Conservation (phyloP, 2,888 invertebrate genomes). For the Lasius platythorax region DNA sequence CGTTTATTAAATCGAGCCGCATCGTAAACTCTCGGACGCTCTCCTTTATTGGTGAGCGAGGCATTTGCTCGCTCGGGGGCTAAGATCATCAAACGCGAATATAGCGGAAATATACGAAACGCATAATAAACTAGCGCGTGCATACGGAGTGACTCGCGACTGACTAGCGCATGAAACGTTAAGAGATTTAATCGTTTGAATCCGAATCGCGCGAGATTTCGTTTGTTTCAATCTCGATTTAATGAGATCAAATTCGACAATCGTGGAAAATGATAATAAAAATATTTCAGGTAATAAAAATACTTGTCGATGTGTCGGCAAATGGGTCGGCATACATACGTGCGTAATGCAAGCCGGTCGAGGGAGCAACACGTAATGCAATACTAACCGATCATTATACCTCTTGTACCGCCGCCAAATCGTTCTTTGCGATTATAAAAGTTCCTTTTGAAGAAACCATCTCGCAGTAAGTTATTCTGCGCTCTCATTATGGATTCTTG, state of each 20-base stretch:
- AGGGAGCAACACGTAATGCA: slow-evolving; percentile 77
- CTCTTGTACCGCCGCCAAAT: slow-evolving; percentile 76
- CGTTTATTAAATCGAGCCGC: slow-evolving; percentile 43
- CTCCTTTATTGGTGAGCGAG: slow-evolving; percentile 56
- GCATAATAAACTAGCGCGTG: slow-evolving; percentile 21
- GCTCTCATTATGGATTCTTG: neutral
- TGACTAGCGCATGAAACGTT: neutral
- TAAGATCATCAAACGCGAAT: slow-evolving; percentile 50
- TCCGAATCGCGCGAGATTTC: neutral
- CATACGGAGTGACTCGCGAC: neutral
- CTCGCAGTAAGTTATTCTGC: neutral
- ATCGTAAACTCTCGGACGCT: slow-evolving; percentile 46
- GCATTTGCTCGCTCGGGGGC: slow-evolving; percentile 14
- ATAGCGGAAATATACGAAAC: slow-evolving; percentile 44
- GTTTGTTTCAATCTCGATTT: neutral
- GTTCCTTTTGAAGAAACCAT: slow-evolving; percentile 38
- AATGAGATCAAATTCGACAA: neutral
- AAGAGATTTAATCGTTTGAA: neutral
- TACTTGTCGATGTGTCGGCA: slow-evolving; percentile 59
- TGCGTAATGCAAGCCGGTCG: slow-evolving; percentile 76
- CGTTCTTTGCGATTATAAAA: slow-evolving; percentile 58
- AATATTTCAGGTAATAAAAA: neutral
- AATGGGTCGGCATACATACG: slow-evolving; percentile 73
- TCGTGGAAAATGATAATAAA: neutral
- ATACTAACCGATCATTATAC: slow-evolving; percentile 72